Evolutionary conservation across 2,797 vertebrate genomes (phyloP).

Genomic region (Enoplosus armatus): DNA sequence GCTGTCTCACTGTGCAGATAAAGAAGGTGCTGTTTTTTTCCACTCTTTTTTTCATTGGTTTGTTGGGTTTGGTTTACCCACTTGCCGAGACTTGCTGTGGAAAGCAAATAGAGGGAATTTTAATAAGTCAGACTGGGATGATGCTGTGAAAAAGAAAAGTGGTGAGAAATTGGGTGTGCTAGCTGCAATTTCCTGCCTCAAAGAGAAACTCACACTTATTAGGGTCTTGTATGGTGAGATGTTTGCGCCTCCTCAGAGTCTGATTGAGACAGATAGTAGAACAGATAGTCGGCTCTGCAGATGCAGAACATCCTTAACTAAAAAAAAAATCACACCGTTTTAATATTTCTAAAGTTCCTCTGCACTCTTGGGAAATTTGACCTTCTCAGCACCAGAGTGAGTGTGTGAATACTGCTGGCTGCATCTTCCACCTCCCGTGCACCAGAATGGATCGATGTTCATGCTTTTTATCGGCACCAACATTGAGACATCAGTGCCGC

Average conservation of each 20-base stretch:
- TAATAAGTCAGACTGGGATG: constrained; percentile 49
- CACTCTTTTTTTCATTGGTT: constrained; percentile 1
- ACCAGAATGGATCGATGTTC: constrained; percentile 45
- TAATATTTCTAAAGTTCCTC: constrained; percentile 22
- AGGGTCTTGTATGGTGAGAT: constrained; percentile 35
- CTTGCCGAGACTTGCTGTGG: constrained; percentile 31
- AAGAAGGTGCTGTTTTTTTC: constrained; percentile 31
- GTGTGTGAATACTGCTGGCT: not conserved
- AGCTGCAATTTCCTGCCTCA: constrained; percentile 60
- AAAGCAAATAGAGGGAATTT: constrained; percentile 50
- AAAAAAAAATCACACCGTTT: not conserved
- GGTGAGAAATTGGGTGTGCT: constrained; percentile 55
- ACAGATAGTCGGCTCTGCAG: constrained; percentile 35
- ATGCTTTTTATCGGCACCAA: constrained; percentile 38
- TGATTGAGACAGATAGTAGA: too few species aligned
- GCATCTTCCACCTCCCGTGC: constrained; percentile 12
- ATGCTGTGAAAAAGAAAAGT: constrained; percentile 54
- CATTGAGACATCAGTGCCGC: constrained; percentile 63
- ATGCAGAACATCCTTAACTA: not conserved
- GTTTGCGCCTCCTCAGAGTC: constrained; percentile 26
- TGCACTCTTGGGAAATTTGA: not conserved
- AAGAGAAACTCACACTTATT: constrained; percentile 57
- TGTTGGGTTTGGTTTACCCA: constrained; percentile 42
- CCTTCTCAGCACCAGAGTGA: not conserved
- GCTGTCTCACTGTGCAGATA: constrained; percentile 35